A percentile compares a stretch with the other conserved stretches of the same genome.
Conservation (phyloP, 2,888 invertebrate species). For the Nemoura dubitans region DNA sequence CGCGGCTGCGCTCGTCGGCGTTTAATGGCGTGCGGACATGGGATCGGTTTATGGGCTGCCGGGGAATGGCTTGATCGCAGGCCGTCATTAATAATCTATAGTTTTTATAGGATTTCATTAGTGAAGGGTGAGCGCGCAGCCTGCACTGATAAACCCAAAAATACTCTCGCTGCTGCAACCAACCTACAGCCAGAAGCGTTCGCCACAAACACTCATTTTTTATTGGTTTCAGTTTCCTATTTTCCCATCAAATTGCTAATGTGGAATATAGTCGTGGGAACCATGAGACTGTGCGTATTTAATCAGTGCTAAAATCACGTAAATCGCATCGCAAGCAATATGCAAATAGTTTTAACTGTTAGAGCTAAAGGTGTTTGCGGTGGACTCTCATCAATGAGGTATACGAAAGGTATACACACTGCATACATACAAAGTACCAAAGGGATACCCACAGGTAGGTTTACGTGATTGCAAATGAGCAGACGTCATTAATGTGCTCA, state of each 20-base stretch:
- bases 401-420: not conserved
- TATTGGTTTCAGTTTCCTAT: not conserved
- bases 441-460: not conserved
- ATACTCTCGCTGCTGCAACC: no score
- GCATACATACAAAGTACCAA: not conserved
- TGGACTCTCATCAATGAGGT: not conserved
- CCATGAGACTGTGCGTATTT: not conserved
- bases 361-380: conserved; percentile 22
- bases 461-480: conserved; percentile 28
- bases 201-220: not conserved
- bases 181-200: not conserved
- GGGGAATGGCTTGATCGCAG: not conserved
- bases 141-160: no score
- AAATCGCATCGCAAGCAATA: not conserved
- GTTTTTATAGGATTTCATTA: not conserved
- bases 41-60: not conserved
- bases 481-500: not conserved
- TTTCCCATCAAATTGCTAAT: not conserved
- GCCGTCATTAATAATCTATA: not conserved
- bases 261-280: no score
- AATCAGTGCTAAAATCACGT: conserved; percentile 13
- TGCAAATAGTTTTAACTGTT: conserved; percentile 23
- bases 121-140: not conserved
- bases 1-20: not conserved
- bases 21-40: not conserved